These are phyloP conservation scores for Girardia tigrina DNA, from an alignment of 2,888 invertebrate species.

Conservation along the genomic window DNA sequence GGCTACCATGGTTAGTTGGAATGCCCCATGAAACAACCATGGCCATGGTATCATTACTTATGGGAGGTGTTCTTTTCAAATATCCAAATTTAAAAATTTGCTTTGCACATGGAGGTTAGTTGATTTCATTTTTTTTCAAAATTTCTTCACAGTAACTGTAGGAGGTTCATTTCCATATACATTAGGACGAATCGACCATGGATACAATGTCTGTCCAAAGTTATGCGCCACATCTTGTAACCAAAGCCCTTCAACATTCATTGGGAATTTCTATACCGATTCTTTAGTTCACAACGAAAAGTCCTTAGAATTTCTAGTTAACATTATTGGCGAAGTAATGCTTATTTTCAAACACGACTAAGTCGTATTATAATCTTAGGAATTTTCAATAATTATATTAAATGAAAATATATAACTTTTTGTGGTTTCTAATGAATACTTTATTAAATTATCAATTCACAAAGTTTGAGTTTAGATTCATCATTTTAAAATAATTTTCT, in stretches of 20 bases:
- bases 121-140: background rate
- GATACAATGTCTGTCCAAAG: conserved; percentile 53
- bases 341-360: too few species aligned
- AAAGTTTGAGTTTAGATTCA: too few species aligned
- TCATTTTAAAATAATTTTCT: too few species aligned
- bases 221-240: conserved; percentile 53
- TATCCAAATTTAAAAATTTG: conserved; percentile 32
- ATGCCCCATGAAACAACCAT: conserved; percentile 32
- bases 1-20: conserved; percentile 34
- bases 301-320: conserved; percentile 51
- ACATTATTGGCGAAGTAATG: conserved; percentile 51
- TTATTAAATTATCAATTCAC: too few species aligned
- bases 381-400: too few species aligned
- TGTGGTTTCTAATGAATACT: too few species aligned
- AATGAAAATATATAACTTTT: too few species aligned
- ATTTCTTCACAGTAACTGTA: conserved; percentile 37
- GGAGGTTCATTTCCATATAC: conserved; percentile 54
- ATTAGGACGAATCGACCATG: conserved; percentile 53
- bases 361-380: too few species aligned
- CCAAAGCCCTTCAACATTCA: conserved; percentile 47
- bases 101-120: conserved; percentile 33
- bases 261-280: conserved; percentile 53
- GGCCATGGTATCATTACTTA: conserved; percentile 21
- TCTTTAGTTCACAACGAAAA: conserved; percentile 53
- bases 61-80: conserved; percentile 27